Evolutionary conservation across 2,113 vertebrate species (phyloP), one percentile per base, ranked within the genome.

Genomic region (Paraplagusia blochii): DNA sequence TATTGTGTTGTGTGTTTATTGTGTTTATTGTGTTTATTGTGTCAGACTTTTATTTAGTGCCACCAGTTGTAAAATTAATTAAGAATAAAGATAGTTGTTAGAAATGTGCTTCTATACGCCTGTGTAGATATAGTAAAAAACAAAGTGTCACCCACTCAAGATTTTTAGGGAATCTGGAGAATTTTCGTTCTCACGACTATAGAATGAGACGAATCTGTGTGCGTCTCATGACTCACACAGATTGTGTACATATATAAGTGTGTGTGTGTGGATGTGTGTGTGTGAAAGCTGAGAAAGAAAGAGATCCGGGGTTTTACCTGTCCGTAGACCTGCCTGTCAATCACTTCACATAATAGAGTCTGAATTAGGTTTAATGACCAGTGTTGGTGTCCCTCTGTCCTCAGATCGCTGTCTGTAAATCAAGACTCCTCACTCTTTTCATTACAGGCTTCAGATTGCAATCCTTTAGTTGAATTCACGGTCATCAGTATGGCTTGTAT

Each of bases 321-420:
- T 54, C 40, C 45, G 38, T n/a, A 12, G 39, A 16, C 3, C n/a
- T 16, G 15, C 11, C 58, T 47, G 65, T 64, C 63, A 53, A 4
- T 79, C 75, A 60, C 10, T 38, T 15, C 11, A 1, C 11, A 7
- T 60, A 51, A 64, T 53, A 61, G 15, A 9, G 45, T 14, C 46
- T 57, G 53, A 66, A 59, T 69, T 33, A 48, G 18, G 40, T 69
- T 56, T 48, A 22, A 11, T 48, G 29, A 64, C 36, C 34, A 33
- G 43, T 61, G 58, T 53, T 59, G 35, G 33, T 17, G 0, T 46
- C n/a, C 62, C 35, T 62, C 22, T 14, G 42, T 39, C 44, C 55
- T 13, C 1, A 33, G 57, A 22, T 29, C 59, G 44, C 68, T 53
- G 48, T 34, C 48, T 49, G 49, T 43, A 66, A 51, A 42, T 78